These are phyloP conservation scores for Flexamia atlantica DNA, from an alignment of 2,888 invertebrate species.

Conservation along the genomic window DNA sequence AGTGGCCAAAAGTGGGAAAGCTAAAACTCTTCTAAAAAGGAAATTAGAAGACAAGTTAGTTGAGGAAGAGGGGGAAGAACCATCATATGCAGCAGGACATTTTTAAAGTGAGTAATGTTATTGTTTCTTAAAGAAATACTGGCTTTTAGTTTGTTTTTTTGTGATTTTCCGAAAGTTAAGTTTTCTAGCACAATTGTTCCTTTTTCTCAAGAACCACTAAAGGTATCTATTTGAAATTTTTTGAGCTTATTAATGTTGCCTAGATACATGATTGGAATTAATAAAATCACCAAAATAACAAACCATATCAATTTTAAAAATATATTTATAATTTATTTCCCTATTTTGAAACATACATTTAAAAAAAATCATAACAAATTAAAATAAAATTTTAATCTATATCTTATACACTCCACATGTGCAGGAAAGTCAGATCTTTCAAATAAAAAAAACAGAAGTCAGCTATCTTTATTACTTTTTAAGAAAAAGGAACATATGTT, in stretches of 20 bases:
- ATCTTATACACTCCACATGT: conserved; percentile 36
- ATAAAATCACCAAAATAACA: conserved; percentile 35
- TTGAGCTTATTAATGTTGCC: conserved; percentile 6
- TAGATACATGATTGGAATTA: conserved; percentile 41
- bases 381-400: conserved; percentile 32
- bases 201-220: conserved; percentile 46
- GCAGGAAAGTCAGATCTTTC: conserved; percentile 37
- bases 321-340: conserved; percentile 27
- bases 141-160: conserved; percentile 38
- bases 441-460: conserved; percentile 37
- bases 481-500: conserved; percentile 54
- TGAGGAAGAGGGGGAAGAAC: conserved; percentile 43
- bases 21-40: conserved; percentile 52
- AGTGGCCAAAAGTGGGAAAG: too few species aligned
- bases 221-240: conserved; percentile 51
- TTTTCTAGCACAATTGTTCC: conserved; percentile 50
- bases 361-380: conserved; percentile 56
- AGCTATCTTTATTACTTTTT: conserved; percentile 47
- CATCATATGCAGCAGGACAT: conserved; percentile 36
- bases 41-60: conserved; percentile 51
- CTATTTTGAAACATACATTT: conserved; percentile 37
- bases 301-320: conserved; percentile 13
- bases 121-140: conserved; percentile 45
- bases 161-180: conserved; percentile 20
- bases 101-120: conserved; percentile 26